Evolutionary conservation across 2,888 invertebrate genomes (phyloP).

Genomic region (Chloroclysta siterata): DNA sequence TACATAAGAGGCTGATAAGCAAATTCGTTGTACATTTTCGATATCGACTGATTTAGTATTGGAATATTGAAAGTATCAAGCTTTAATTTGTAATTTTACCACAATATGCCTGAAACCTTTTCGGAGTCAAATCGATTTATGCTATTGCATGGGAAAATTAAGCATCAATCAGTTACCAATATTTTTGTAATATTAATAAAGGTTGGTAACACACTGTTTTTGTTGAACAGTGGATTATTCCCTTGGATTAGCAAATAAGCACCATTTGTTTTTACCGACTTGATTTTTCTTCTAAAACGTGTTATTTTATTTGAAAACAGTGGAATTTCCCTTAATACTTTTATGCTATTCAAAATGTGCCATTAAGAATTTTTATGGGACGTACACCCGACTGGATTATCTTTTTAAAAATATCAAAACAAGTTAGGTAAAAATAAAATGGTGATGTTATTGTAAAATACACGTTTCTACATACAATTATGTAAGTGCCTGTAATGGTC

Average conservation of each 20-base stretch:
- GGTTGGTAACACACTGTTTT: background rate
- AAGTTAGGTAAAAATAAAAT: constrained; percentile 7
- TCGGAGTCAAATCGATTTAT: background rate
- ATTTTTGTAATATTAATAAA: background rate
- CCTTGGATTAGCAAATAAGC: background rate
- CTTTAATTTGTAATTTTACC: too few species aligned
- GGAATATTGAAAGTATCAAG: background rate
- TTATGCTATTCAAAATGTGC: constrained; percentile 27
- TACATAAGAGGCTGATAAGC: constrained; percentile 34
- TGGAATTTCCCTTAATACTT: constrained; percentile 12
- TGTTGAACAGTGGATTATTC: background rate
- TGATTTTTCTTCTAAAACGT: background rate
- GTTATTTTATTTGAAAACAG: background rate
- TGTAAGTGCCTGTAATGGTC: background rate
- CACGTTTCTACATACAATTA: background rate
- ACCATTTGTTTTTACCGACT: background rate
- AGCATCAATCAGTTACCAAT: background rate
- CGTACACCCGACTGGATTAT: constrained; percentile 5
- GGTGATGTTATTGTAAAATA: background rate
- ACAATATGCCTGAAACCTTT: background rate
- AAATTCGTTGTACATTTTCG: constrained; percentile 18
- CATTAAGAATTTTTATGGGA: constrained; percentile 33
- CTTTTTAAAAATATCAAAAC: constrained; percentile 12
- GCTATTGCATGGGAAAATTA: background rate
- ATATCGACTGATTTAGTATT: constrained; percentile 12